phyloP scores from a whole-genome alignment of 2,797 vertebrate genomes.

The Masticophis lateralis region DNA sequence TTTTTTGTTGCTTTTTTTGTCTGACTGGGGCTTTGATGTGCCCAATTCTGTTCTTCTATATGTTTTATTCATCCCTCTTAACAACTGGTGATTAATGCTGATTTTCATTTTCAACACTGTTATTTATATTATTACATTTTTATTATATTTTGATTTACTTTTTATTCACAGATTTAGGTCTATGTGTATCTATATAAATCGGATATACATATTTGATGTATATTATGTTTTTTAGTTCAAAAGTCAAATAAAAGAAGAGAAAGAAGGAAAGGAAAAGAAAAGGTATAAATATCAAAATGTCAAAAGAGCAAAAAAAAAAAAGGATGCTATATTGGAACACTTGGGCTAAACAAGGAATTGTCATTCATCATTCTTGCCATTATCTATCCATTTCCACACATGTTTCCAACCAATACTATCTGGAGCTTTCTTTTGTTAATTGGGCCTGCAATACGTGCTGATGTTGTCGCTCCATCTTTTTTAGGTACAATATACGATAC shows the following conservation, averaged over 20 bases:
- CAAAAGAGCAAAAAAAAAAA: not conserved
- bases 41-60: not conserved
- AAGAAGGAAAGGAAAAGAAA: not conserved
- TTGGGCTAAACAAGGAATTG: not conserved
- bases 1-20: not conserved
- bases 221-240: not conserved
- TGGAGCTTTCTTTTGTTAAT: not conserved
- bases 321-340: not conserved
- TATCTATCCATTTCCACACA: not conserved
- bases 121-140: not conserved
- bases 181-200: not conserved
- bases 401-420: not conserved
- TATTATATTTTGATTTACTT: not conserved
- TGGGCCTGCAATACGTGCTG: not conserved
- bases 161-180: not conserved
- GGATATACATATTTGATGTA: not conserved
- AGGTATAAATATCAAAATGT: not conserved
- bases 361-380: not conserved
- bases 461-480: not conserved
- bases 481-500: not conserved
- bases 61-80: not conserved
- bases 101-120: not conserved
- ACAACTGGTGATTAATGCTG: not conserved
- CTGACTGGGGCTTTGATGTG: not conserved
- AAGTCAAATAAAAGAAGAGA: not conserved